Evolutionary conservation across 2,888 invertebrate species (phyloP), one percentile per base, ranked within the genome.

Genomic region (Lomographa bimaculata): DNA sequence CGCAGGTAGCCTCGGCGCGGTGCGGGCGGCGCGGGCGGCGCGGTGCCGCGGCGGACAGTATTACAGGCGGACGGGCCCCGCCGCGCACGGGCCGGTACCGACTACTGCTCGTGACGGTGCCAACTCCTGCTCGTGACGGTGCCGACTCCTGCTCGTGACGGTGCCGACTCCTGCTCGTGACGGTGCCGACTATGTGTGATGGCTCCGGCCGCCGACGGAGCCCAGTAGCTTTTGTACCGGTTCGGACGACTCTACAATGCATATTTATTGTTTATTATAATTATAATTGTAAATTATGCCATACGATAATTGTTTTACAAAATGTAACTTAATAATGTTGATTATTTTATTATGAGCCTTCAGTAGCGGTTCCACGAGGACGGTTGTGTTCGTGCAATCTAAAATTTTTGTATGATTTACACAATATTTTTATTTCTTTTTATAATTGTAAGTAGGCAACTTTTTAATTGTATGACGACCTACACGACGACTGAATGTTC

Each of bases 281-380:
- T 14, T 14, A 52, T 64, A 29, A 50, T 36, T 73, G 67, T 79
- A 76, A 77, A 74, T 76, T 80, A 82, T 79, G 83, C 82, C 82
- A 83, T 83, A 83, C 44, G 39, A 64, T 64, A 59, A 74, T 77
- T 74, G 74, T 79, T 80, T 79, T 79, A 79, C 78, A 64, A 75
- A 69, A 63, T 72, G 72, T 79, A 79, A 76, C 70, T 73, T 71
- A 68, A 73, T 69, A 60, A 74, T 73, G 75, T 77, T 73, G 71
- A 73, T 69, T 71, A 60, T 64, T 57, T 69, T 71, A 62, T 64
- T 56, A 58, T 50, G 50, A 59, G 60, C 53, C 55, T 58, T 51
- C 54, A 59, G 54, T 58, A 64, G 66, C 67, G 38, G 51, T 56
- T 61, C 56, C 16, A 32, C 3, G 54, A 57, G 59, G 54, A 50